These are phyloP conservation scores for Rutilus rutilus DNA, from an alignment of 2,113 vertebrate genomes.

Conservation along the genomic window DNA sequence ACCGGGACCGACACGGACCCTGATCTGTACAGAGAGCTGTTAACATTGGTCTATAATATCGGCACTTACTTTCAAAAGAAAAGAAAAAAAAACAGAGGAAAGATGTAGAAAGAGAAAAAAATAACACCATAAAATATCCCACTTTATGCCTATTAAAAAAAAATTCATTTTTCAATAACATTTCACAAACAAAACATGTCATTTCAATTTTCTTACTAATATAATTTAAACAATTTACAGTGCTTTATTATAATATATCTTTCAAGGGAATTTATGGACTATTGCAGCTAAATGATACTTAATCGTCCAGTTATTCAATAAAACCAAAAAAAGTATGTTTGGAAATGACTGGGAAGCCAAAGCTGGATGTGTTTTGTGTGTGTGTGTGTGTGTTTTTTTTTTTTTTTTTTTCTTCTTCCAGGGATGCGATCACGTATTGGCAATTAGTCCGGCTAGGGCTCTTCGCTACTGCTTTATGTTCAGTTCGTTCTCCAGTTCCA, in stretches of 20 bases:
- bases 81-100: constrained; percentile 59
- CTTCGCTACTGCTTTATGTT: constrained; percentile 86
- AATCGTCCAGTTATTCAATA: constrained; percentile 75
- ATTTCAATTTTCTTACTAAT: constrained; percentile 68
- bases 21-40: constrained; percentile 27
- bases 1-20: not conserved
- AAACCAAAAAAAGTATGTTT: constrained; percentile 67
- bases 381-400: no score
- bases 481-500: constrained; percentile 96
- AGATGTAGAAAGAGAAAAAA: constrained; percentile 70
- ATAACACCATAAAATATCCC: constrained; percentile 76
- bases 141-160: constrained; percentile 74
- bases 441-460: constrained; percentile 62
- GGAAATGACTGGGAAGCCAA: constrained; percentile 58
- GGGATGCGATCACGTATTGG: constrained; percentile 54
- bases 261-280: constrained; percentile 71
- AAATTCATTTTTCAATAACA: constrained; percentile 62
- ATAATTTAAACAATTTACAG: constrained; percentile 84
- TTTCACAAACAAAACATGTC: constrained; percentile 75
- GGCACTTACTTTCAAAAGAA: constrained; percentile 57
- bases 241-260: constrained; percentile 81
- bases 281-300: constrained; percentile 75
- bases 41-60: constrained; percentile 58
- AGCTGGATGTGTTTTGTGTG: constrained; percentile 30
- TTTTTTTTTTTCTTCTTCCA: constrained; percentile 17